phyloP scores from a whole-genome alignment of 2,888 invertebrate species.

The Drosophila koepferae region DNA sequence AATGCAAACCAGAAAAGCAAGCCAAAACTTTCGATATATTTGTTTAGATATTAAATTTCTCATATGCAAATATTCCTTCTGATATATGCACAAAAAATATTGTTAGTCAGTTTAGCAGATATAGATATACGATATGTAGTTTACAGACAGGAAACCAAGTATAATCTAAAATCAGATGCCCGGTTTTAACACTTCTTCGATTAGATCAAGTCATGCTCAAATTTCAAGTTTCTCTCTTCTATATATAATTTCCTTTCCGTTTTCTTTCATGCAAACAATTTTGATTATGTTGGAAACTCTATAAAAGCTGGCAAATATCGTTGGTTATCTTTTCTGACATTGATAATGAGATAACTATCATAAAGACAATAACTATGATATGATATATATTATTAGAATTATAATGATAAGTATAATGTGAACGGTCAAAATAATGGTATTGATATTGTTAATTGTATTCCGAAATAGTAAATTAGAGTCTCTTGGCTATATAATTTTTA shows the following conservation, averaged over 20 bases:
- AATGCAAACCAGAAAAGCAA: slow-evolving; percentile 19
- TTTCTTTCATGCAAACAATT: background rate
- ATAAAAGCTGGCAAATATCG: slow-evolving; percentile 2
- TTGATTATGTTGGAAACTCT: background rate
- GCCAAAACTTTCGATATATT: background rate
- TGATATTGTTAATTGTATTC: too few species aligned
- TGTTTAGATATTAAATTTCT: slow-evolving; percentile 47
- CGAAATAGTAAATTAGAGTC: too few species aligned
- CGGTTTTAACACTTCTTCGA: background rate
- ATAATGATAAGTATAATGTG: background rate
- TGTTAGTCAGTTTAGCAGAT: slow-evolving; percentile 20
- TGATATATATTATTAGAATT: background rate
- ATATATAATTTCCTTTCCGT: background rate
- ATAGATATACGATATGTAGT: background rate
- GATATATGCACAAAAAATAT: slow-evolving; percentile 12
- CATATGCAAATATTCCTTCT: slow-evolving; percentile 4
- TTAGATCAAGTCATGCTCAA: background rate
- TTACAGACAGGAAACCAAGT: background rate
- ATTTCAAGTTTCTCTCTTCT: slow-evolving; percentile 4
- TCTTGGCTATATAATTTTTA: too few species aligned
- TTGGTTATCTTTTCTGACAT: too few species aligned
- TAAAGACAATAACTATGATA: background rate
- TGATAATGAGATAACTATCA: background rate
- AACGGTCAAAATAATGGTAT: too few species aligned
- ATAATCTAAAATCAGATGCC: too few species aligned